Evolutionary conservation across 2,797 vertebrate genomes (phyloP), one percentile per base, ranked within the genome.

Genomic region (Octomys mimax): DNA sequence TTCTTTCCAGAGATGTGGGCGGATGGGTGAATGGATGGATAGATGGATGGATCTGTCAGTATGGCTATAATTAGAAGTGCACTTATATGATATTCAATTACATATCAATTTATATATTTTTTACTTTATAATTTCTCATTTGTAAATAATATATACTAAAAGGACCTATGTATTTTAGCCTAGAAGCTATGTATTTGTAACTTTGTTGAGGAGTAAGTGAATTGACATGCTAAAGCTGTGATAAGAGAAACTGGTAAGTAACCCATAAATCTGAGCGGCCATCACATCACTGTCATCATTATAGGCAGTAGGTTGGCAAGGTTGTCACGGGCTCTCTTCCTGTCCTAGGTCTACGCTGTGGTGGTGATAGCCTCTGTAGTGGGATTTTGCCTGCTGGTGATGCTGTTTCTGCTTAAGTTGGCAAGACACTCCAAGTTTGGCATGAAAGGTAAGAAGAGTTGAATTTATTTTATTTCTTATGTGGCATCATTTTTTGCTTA

Each of bases 351-450:
- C 77, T 99, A 99, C 36, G 99, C 99, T 96, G 99, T 99, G 92
- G 99, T 99, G 97, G 99, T 99, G 94, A 99, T 99, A 86, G 99
- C 99, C 1, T 99, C 99, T 71, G 98, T 99, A 66, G 99, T 99
- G 77, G 99, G 99, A 98, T 99, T 99, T 59, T 99, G 99, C 95
- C 99, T 99, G 98, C 99, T 99, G 89, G 98, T 99, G 96, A 99
- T 99, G 99, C 98, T 99, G 92, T 99, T 99, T 97, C 99, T 99
- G 97, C 99, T 99, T 97, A 99, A 99, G 98, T 99, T 99, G 97
- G 99, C 99, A 97, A 99, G 99, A 94, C 99, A 99, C 96, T 99
- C 99, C 87, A 99, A 99, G 98, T 99, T 99, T 98, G 99, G 99
- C 98, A 99, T 99, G 99, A 99, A 99, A 99, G 99, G 99, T 99